Evolutionary conservation across 2,113 vertebrate genomes (phyloP).

Genomic region (Tichodroma muraria): DNA sequence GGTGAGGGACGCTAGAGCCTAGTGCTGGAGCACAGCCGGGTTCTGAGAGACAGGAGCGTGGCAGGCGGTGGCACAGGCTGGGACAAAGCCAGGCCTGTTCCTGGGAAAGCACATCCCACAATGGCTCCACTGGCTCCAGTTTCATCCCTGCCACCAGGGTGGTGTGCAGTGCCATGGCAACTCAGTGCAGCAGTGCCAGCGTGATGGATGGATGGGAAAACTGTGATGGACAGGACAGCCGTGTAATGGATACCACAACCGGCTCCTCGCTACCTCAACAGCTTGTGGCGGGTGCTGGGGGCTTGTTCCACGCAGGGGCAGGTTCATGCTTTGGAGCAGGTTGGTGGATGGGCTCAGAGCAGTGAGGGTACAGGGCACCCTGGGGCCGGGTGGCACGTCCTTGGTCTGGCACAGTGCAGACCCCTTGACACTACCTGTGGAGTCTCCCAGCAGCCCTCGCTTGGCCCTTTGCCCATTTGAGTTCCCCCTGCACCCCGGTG

Average conservation of each 20-base stretch:
- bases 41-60: not conserved
- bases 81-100: not conserved
- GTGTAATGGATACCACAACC: not conserved
- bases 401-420: not conserved
- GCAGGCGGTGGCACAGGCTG: not conserved
- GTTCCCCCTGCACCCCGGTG: not conserved
- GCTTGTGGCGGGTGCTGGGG: not conserved
- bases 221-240: not conserved
- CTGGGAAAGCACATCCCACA: not conserved
- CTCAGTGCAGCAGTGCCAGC: not conserved
- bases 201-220: not conserved
- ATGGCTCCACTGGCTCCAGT: conserved; percentile 3
- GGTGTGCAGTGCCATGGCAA: not conserved
- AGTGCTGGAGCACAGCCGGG: not conserved
- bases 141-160: not conserved
- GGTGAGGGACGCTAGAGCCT: accelerated
- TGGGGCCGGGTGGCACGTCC: accelerated
- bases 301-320: not conserved
- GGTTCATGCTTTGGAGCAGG: not conserved
- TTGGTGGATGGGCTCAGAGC: not conserved
- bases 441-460: not conserved
- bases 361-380: not conserved
- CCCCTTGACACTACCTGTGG: not conserved
- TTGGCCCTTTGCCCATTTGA: not conserved
- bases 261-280: too few relatives aligned